Conservation (phyloP, 30 jellyfish, hydroid and myxozoan species). For the Chrysaora quinquecirrha region DNA sequence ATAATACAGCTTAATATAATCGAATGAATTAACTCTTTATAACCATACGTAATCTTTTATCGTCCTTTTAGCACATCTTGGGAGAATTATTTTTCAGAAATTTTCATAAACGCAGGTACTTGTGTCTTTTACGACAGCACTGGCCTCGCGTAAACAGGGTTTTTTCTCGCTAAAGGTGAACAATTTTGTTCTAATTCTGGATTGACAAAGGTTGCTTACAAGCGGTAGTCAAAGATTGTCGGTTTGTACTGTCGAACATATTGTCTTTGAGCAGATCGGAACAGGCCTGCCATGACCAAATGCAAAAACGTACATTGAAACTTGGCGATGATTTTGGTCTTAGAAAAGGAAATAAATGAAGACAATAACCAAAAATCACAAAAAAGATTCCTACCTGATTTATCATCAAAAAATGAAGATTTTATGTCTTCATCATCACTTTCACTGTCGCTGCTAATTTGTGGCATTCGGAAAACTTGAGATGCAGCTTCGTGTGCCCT, state of each 20-base stretch:
- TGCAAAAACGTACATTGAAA: too few species aligned
- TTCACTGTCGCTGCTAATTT: slow-evolving; percentile 24
- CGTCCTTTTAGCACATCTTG: not conserved
- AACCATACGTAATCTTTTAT: not conserved
- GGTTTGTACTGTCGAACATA: too few species aligned
- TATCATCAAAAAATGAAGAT: not conserved
- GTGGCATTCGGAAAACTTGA: not conserved
- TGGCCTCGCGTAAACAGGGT: not conserved
- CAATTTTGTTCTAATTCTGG: too few species aligned
- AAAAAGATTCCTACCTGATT: slow-evolving; percentile 13
- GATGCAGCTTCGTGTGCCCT: not conserved
- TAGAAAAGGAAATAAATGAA: not conserved
- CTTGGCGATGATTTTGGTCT: too few species aligned
- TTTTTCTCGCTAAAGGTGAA: too few species aligned
- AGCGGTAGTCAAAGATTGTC: too few species aligned
- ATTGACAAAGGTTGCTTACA: too few species aligned
- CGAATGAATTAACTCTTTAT: not conserved
- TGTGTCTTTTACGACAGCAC: not conserved
- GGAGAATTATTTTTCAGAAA: not conserved
- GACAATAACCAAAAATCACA: not conserved
- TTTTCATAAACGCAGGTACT: too few species aligned
- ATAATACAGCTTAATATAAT: not conserved
- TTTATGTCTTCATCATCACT: slow-evolving; percentile 25
- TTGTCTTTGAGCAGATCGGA: too few species aligned
- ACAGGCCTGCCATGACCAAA: too few species aligned